Base-by-base conservation (phyloP, 2,113 vertebrate genomes). In the Phodopus roborovskii region DNA sequence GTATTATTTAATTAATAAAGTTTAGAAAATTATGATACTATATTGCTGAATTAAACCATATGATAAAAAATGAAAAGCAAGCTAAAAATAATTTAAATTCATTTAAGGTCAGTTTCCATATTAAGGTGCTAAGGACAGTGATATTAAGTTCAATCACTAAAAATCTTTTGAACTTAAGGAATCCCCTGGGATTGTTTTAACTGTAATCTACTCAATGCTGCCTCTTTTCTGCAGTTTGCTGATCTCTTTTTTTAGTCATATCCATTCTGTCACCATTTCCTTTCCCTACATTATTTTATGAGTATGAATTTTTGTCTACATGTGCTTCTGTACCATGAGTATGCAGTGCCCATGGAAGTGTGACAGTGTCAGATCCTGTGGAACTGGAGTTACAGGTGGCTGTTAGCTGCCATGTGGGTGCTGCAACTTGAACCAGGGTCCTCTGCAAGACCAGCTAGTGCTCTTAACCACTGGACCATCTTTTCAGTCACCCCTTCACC, bases 1-100 rank as follows among this genome's bases (percentile, higher is more conserved):
- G 86, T 92, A 90, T 62, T 95, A 58, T 11, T 8, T 91, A 94
- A 88, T 17, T 71, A 78, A 88, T 42, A 3, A 68, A 20, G 87
- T 81, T 91, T 70, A 83, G 45, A 86, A 96, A 93, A 84, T 33
- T 17, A 74, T 70, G 82, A 60, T 15, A 64, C 3, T 82, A 70
- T 36, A 28, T 84, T 81, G 45, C 45, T 8, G 10, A 62, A 93
- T 81, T 82, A 95, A 94, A 86, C 11, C 79, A 88, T 87, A 79
- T 7, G 90, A 42, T 39, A 92, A 89, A 93, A 87, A 89, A 90
- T 64, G 19, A 88, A 93, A 97, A 33, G 48, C 56, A 90, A 96
- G 79, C 56, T 82, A 66, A 75, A 53, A 73, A 88, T 60, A 45
- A 85, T 79, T 93, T 22, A 78, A 56, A 33, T 2, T 96, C 28